A percentile compares a stretch with the other conserved stretches of the same genome.
These are phyloP conservation scores for Tetrax tetrax DNA, from an alignment of 2,113 vertebrate species.

Conservation along the genomic window DNA sequence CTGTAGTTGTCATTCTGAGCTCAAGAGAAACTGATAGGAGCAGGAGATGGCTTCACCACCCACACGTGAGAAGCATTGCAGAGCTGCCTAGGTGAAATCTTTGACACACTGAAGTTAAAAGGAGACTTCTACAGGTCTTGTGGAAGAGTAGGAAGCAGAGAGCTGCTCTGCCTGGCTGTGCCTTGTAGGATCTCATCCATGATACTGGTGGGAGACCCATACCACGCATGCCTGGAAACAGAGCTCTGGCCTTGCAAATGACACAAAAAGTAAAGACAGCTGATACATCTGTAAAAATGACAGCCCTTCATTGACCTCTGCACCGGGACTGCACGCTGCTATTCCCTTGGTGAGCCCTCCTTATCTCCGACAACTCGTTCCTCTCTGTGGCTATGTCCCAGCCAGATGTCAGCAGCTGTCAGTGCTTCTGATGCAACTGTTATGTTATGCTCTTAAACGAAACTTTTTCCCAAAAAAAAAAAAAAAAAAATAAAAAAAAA, in stretches of 20 bases:
- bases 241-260: background rate
- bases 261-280: background rate
- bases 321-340: background rate
- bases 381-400: background rate
- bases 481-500: background rate
- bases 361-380: rapidly evolving
- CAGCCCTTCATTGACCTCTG: background rate
- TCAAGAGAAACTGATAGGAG: background rate
- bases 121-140: background rate
- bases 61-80: background rate
- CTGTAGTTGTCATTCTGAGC: background rate
- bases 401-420: background rate
- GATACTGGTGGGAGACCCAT: background rate
- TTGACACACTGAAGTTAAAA: background rate
- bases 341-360: background rate
- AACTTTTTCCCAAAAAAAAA: background rate
- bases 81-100: background rate
- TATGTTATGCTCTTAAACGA: background rate
- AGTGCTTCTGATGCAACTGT: background rate
- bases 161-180: background rate
- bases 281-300: background rate
- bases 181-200: background rate
- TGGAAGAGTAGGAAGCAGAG: background rate
- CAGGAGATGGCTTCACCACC: background rate
- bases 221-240: background rate